These are phyloP conservation scores for Caenorhabditis virilis DNA, from an alignment of 2,888 invertebrate species.

Conservation along the genomic window DNA sequence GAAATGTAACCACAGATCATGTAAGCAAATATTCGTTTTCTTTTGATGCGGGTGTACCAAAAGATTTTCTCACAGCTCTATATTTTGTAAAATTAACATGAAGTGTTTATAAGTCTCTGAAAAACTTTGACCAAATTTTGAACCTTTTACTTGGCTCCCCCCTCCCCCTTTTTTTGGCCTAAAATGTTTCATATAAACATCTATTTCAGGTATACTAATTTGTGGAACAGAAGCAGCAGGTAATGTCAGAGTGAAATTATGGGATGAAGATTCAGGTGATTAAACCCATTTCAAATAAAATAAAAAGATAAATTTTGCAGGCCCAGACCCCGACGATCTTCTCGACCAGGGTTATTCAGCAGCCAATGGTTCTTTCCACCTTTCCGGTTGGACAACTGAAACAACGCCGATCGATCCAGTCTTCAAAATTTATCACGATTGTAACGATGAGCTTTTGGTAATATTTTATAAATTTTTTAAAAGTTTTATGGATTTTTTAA, in stretches of 20 bases:
- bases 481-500: no score
- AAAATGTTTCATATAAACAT: no score
- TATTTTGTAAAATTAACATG: no score
- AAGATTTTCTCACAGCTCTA: no score
- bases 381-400: constrained; percentile 51
- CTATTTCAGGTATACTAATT: constrained; percentile 39
- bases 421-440: constrained; percentile 58
- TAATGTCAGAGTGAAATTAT: constrained; percentile 55
- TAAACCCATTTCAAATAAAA: constrained; percentile 5
- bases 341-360: constrained; percentile 53
- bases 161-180: no score
- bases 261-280: constrained; percentile 35
- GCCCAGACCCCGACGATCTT: constrained; percentile 56
- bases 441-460: constrained; percentile 56
- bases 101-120: no score
- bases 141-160: no score
- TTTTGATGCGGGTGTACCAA: no score
- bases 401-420: constrained; percentile 58
- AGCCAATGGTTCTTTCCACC: constrained; percentile 44
- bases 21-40: not conserved
- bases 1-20: no score
- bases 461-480: no score
- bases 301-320: constrained; percentile 13
- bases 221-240: constrained; percentile 49
- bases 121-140: no score